A percentile compares a stretch with the other conserved stretches of the same genome.
These are phyloP conservation scores for Apotomis turbidana DNA, from an alignment of 2,888 invertebrate genomes.

Conservation along the genomic window DNA sequence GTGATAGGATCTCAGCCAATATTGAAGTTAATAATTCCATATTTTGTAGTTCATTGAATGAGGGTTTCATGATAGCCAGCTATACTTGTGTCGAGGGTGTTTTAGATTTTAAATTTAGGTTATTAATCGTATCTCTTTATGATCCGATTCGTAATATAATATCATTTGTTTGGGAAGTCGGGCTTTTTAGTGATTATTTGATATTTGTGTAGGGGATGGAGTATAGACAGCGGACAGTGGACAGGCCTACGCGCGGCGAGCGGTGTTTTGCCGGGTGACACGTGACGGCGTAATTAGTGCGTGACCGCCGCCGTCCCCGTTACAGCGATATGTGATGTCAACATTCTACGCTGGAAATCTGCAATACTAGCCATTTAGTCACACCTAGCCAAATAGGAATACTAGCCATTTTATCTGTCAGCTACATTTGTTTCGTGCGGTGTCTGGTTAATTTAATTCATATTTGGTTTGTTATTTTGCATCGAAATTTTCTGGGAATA, in stretches of 20 bases:
- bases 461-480: not conserved
- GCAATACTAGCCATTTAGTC: conserved; percentile 8
- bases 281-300: conserved; percentile 79
- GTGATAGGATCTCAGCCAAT: no score
- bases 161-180: no score
- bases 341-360: conserved; percentile 16
- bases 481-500: not conserved
- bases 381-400: no score
- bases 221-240: not conserved
- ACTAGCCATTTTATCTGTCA: conserved; percentile 1
- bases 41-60: no score
- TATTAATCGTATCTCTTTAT: no score
- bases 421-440: not conserved
- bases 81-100: no score
- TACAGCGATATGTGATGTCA: conserved; percentile 36
- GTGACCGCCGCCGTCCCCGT: conserved; percentile 63
- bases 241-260: conserved; percentile 49
- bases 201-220: no score
- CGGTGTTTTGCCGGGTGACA: conserved; percentile 74
- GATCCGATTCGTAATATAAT: no score
- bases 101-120: no score
- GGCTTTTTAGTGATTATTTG: no score
- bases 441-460: not conserved
- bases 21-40: no score
- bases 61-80: no score